phyloP scores from a whole-genome alignment of 2,888 invertebrate genomes.

The Acleris laterana region DNA sequence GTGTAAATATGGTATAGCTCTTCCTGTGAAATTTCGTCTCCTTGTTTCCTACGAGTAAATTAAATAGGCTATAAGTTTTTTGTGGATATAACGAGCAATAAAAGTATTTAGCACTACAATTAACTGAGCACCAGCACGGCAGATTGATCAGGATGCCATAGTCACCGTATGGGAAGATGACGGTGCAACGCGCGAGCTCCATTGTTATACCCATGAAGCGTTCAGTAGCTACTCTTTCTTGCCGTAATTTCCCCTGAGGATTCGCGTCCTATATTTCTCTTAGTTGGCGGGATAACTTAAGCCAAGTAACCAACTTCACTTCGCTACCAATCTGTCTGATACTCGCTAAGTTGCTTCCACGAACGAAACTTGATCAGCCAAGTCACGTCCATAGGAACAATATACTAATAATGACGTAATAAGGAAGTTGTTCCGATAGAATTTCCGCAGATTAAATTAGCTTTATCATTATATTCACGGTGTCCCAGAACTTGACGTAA shows the following conservation, averaged over 20 bases:
- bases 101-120: too few relatives aligned
- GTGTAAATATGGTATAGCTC: too few relatives aligned
- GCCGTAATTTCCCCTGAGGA: slow-evolving; percentile 38
- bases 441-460: slow-evolving; percentile 12
- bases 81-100: too few relatives aligned
- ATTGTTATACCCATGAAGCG: slow-evolving; percentile 21
- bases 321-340: slow-evolving; percentile 37
- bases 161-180: neutral
- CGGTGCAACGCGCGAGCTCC: slow-evolving; percentile 22
- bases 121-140: too few relatives aligned
- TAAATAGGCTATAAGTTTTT: too few relatives aligned
- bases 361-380: slow-evolving; percentile 36
- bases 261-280: slow-evolving; percentile 34
- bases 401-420: slow-evolving; percentile 35
- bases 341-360: slow-evolving; percentile 30
- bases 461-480: neutral
- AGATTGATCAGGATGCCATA: too few relatives aligned
- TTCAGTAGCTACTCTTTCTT: slow-evolving; percentile 33
- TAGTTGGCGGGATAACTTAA: slow-evolving; percentile 36
- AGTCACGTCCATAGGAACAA: slow-evolving; percentile 34
- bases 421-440: slow-evolving; percentile 27
- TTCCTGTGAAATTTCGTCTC: too few relatives aligned
- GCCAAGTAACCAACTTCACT: slow-evolving; percentile 34
- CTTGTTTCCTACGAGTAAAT: too few relatives aligned
- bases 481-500: too few relatives aligned